Percentiles rank a stretch among this genome's conserved stretches.
These are phyloP conservation scores for Cryptophagus acutangulus DNA, from an alignment of 2,888 invertebrate species.

Conservation along the genomic window DNA sequence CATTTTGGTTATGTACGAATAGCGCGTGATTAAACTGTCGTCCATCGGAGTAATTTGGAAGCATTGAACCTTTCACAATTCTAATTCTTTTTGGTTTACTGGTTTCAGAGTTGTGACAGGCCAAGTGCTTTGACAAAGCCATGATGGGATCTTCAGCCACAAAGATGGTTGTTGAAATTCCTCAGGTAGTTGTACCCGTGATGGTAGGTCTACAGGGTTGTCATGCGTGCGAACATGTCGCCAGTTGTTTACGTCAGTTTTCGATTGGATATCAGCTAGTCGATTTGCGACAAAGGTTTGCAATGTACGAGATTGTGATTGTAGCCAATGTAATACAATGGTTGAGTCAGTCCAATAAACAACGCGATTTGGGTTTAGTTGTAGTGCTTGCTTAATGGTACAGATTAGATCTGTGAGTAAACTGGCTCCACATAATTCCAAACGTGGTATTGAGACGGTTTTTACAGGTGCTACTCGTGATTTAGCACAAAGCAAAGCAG, in stretches of 20 bases:
- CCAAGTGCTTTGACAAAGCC: no score
- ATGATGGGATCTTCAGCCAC: no score
- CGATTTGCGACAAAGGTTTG: conserved; percentile 28
- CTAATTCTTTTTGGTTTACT: no score
- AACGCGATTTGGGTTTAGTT: conserved; percentile 4
- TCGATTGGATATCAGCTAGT: conserved; percentile 9
- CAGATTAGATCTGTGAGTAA: conserved; percentile 18
- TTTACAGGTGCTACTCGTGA: conserved; percentile 32
- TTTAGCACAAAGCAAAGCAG: conserved; percentile 28
- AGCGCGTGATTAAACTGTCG: no score
- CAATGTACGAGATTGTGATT: conserved; percentile 14
- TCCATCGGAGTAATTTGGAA: no score
- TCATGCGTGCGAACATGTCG: neutral
- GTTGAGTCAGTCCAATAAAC: conserved; percentile 29
- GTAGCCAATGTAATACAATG: conserved; percentile 16
- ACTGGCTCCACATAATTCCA: conserved; percentile 29
- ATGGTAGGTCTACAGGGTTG: conserved; percentile 6
- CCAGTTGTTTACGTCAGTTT: conserved; percentile 2
- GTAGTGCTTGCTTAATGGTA: conserved; percentile 8
- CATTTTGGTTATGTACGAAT: no score
- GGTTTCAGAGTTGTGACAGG: no score
- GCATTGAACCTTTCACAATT: no score
- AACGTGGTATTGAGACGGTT: conserved; percentile 23
- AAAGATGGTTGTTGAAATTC: no score
- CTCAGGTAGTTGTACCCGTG: no score